Evolutionary conservation across 2,888 invertebrate species (phyloP).

Genomic region (Netelia melanura): DNA sequence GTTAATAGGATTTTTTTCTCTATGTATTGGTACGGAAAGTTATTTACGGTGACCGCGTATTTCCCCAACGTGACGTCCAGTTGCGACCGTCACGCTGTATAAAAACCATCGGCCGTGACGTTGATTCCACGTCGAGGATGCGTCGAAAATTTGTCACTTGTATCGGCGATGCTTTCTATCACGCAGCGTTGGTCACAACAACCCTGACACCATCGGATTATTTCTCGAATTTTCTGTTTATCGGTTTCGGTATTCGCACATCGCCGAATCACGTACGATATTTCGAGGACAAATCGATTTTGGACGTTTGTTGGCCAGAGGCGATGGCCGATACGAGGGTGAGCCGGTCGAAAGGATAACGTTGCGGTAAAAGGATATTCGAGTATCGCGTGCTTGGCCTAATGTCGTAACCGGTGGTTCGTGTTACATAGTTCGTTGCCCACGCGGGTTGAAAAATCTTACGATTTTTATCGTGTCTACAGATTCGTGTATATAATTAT

Average conservation of each 20-base stretch:
- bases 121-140: not conserved
- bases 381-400: not conserved
- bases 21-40: not conserved
- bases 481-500: too few species aligned
- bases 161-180: not conserved
- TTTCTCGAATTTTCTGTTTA: too few species aligned
- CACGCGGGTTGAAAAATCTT: too few species aligned
- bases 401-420: too few species aligned
- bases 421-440: too few species aligned
- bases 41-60: not conserved
- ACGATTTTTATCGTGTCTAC: too few species aligned
- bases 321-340: not conserved
- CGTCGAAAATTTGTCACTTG: not conserved
- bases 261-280: too few species aligned
- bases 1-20: not conserved
- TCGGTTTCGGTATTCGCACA: too few species aligned
- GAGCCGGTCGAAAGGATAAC: not conserved
- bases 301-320: too few species aligned
- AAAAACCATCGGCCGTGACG: not conserved
- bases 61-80: not conserved
- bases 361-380: conserved; percentile 23
- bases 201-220: too few species aligned
- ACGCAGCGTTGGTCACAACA: too few species aligned
- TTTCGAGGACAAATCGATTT: too few species aligned
- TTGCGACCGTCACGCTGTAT: not conserved